Base-by-base conservation (phyloP, 2,113 vertebrate species). In the Lates calcarifer region DNA sequence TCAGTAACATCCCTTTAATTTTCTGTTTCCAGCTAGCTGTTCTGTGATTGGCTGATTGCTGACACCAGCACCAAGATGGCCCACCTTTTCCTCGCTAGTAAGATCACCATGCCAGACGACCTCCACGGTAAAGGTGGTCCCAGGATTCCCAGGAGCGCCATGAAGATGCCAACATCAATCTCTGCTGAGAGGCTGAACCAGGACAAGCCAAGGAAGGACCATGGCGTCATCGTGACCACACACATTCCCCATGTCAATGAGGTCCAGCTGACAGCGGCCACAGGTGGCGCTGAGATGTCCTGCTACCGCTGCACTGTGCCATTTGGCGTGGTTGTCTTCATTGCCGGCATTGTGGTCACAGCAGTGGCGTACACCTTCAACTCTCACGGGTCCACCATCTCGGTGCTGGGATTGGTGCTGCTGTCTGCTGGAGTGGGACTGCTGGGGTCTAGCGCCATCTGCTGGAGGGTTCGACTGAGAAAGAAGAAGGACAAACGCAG, bases 341-440 rank as follows among this genome's bases (percentile, higher is more conserved):
- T 98, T 1, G 94, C 96, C 0, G 97, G 97, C 17, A 64, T 94
- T 0, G 96, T 96, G 84, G 97, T 98, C 69, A 98, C 96, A 0
- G 95, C 93, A 0, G 97, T 98, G 86, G 98, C 98, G 0, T 98
- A 98, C 91, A 96, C 95, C 90, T 98, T 97, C 91, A 97, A 97
- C 81, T 96, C 96, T 33, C 97, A 98, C 0, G 97, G 96, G 6
- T 98, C 97, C 14, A 95, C 95, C 89, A 98, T 98, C 94, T 97
- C 97, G 0, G 94, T 98, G 58, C 92, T 98, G 6, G 97, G 98
- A 7, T 94, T 98, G 87, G 94, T 96, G 70, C 92, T 98, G 41
- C 91, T 99, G 74, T 95, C 94, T 1, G 91, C 89, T 0, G 97
- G 97, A 83, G 94, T 97, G 1, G 88, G 96, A 41, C 87, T 98